Evolutionary conservation across 2,888 invertebrate genomes (phyloP).

Genomic region (Pantelozetes paolii): DNA sequence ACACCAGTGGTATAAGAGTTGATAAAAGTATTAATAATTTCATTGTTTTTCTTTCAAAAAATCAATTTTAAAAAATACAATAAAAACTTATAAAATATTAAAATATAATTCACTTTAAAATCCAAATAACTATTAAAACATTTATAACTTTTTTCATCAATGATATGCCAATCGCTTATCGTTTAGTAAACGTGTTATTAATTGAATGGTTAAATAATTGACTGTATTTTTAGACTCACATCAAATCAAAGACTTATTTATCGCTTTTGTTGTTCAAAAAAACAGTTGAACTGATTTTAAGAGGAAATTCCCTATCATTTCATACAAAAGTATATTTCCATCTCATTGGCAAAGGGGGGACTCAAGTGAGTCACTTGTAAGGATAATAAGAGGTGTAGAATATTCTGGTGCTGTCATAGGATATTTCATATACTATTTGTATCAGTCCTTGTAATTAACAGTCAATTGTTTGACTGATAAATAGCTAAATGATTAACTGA

Average conservation of each 20-base stretch:
- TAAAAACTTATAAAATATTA: not conserved
- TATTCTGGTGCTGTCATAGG: too few species aligned
- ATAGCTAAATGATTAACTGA: not conserved
- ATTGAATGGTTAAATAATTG: conserved; percentile 2
- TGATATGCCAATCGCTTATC: too few species aligned
- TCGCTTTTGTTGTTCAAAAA: not conserved
- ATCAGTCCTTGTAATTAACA: not conserved
- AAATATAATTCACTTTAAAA: not conserved
- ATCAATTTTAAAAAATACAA: too few species aligned
- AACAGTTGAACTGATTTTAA: not conserved
- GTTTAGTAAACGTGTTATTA: conserved; percentile 8
- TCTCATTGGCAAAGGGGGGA: too few species aligned
- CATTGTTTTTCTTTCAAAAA: too few species aligned
- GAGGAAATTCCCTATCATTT: not conserved
- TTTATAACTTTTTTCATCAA: not conserved
- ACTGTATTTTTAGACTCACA: too few species aligned
- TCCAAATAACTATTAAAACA: not conserved
- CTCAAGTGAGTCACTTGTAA: too few species aligned
- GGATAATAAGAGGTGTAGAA: too few species aligned
- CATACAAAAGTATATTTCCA: not conserved
- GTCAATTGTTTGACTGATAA: conserved; percentile 11
- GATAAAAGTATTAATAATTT: not conserved
- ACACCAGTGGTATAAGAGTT: not conserved
- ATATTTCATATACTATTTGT: not conserved
- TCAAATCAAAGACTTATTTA: not conserved